Evolutionary conservation across 2,113 vertebrate genomes (phyloP).

Genomic region (Carettochelys insculpta): DNA sequence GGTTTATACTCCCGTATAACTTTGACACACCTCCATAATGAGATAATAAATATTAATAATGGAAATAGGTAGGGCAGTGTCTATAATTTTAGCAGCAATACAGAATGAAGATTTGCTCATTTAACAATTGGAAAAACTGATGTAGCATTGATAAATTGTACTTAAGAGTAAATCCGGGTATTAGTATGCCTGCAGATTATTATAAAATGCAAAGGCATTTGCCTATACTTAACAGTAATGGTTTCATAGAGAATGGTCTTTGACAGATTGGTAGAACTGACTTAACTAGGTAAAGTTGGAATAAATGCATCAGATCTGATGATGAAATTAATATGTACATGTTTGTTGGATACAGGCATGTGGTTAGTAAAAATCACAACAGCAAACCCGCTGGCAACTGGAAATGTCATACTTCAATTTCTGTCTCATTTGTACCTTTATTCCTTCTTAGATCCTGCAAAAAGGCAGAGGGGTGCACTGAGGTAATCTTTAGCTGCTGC

Average conservation of each 20-base stretch:
- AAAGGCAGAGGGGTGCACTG: no score
- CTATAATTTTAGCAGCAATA: background rate
- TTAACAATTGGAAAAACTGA: background rate
- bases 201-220: background rate
- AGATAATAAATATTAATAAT: background rate
- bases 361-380: background rate
- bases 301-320: background rate
- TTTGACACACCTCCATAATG: background rate
- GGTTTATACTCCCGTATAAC: background rate
- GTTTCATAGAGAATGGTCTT: conserved; percentile 8
- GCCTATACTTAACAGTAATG: background rate
- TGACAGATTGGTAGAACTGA: background rate
- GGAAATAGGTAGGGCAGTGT: background rate
- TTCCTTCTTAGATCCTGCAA: background rate
- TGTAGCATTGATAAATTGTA: background rate
- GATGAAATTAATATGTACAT: no score
- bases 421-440: background rate
- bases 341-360: background rate
- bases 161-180: background rate
- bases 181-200: background rate
- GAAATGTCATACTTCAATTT: background rate
- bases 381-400: background rate
- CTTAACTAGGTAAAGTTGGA: background rate
- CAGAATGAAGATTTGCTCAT: background rate
- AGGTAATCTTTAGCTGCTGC: no score